These are phyloP conservation scores for Chaetorhynchus papuensis DNA, from an alignment of 2,113 vertebrate species.

Conservation along the genomic window DNA sequence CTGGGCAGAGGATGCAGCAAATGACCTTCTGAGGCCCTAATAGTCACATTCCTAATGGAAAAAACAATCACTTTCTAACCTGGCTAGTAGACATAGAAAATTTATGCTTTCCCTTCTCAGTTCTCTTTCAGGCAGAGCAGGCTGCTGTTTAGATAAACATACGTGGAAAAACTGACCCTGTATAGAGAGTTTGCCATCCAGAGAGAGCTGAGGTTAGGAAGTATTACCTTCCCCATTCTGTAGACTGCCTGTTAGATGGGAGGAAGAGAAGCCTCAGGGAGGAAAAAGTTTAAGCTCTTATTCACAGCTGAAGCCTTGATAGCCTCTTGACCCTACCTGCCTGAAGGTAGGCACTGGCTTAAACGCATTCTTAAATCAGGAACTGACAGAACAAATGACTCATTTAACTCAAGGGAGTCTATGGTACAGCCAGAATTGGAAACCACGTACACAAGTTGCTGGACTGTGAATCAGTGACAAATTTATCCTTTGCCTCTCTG, in stretches of 20 bases:
- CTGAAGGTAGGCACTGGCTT: neutral
- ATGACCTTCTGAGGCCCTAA: neutral
- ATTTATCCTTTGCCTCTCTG: neutral
- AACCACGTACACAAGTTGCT: neutral
- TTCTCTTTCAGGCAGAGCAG: neutral
- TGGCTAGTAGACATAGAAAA: neutral
- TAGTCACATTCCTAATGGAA: neutral
- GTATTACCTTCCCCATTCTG: neutral
- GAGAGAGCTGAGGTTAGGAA: neutral
- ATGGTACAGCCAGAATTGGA: neutral
- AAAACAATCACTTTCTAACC: neutral
- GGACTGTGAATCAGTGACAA: neutral
- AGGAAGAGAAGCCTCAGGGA: neutral
- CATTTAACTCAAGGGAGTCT: neutral
- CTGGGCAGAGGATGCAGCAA: neutral
- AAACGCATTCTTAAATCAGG: neutral
- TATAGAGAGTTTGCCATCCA: neutral
- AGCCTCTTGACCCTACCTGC: neutral
- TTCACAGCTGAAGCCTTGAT: neutral
- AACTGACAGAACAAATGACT: constrained; percentile 6
- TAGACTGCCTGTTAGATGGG: neutral
- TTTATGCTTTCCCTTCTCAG: neutral
- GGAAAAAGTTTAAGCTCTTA: neutral
- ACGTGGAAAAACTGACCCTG: neutral
- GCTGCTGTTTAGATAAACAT: neutral